Percentiles rank a stretch among this genome's conserved stretches.
phyloP scores from a whole-genome alignment of 2,888 invertebrate species.

The Xestia rhomboidea region DNA sequence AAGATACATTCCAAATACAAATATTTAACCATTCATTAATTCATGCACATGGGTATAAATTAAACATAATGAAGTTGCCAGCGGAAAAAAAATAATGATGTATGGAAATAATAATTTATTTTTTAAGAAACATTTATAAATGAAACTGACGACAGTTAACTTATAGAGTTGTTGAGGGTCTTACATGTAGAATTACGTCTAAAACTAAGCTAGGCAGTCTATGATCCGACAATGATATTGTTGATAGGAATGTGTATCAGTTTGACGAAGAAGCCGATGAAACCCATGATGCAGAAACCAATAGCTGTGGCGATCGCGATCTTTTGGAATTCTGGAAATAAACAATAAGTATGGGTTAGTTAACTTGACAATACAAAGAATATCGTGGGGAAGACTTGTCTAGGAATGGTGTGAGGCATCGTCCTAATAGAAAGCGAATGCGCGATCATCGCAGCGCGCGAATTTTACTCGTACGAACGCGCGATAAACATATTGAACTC shows the following conservation, averaged over 20 bases:
- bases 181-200: conserved; percentile 82
- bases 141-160: conserved; percentile 78
- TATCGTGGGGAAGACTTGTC: neutral
- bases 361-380: neutral
- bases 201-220: conserved; percentile 77
- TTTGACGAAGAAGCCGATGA: conserved; percentile 99
- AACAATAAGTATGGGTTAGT: conserved; percentile 29
- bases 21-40: conserved; percentile 39
- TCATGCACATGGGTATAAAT: conserved; percentile 48
- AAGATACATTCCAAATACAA: conserved; percentile 37
- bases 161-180: conserved; percentile 79
- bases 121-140: conserved; percentile 76
- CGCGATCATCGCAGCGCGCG: too few relatives aligned
- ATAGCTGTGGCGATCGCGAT: conserved; percentile 99
- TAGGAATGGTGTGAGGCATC: too few relatives aligned
- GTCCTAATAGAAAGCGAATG: too few relatives aligned
- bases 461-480: too few relatives aligned
- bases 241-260: conserved; percentile 99
- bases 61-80: conserved; percentile 35
- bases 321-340: conserved; percentile 98
- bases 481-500: too few relatives aligned
- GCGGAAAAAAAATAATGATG: conserved; percentile 48
- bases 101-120: conserved; percentile 82
- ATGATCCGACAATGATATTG: conserved; percentile 97
- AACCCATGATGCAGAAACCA: conserved; percentile 99